Conservation (phyloP, 2,888 invertebrate genomes). For the Priocnemis perturbator region DNA sequence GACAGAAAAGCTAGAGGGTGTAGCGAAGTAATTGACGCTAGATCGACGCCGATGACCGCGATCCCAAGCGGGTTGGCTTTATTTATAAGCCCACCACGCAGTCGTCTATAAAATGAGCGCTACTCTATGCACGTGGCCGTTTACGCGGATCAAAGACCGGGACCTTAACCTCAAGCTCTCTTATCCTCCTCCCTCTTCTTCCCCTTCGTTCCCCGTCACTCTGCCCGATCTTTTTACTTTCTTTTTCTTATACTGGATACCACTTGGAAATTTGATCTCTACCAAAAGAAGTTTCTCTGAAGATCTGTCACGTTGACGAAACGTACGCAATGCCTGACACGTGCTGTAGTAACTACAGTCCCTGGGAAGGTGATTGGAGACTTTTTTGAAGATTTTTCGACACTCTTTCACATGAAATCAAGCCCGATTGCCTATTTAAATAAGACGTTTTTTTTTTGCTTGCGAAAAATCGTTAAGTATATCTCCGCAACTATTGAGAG, state of each 20-base stretch:
- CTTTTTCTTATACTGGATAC: not conserved
- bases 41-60: constrained; percentile 28
- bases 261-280: too few relatives aligned
- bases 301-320: too few relatives aligned
- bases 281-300: too few relatives aligned
- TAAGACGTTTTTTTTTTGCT: too few relatives aligned
- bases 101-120: too few relatives aligned
- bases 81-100: constrained; percentile 12
- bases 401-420: too few relatives aligned
- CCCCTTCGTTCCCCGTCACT: not conserved
- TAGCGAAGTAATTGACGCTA: constrained; percentile 31
- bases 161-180: constrained; percentile 25
- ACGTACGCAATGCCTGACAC: not conserved
- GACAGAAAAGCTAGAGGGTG: not conserved
- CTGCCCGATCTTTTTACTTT: not conserved
- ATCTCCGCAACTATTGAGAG: too few relatives aligned
- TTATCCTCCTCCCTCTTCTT: not conserved
- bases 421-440: too few relatives aligned
- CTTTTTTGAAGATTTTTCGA: too few relatives aligned
- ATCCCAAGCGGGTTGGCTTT: constrained; percentile 18
- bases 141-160: constrained; percentile 43
- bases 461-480: too few relatives aligned
- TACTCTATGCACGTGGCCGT: constrained; percentile 40
- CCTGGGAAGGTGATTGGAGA: too few relatives aligned
- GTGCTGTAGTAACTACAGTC: not conserved